phyloP scores from a whole-genome alignment of 2,888 invertebrate genomes.

The Machimus rusticus region DNA sequence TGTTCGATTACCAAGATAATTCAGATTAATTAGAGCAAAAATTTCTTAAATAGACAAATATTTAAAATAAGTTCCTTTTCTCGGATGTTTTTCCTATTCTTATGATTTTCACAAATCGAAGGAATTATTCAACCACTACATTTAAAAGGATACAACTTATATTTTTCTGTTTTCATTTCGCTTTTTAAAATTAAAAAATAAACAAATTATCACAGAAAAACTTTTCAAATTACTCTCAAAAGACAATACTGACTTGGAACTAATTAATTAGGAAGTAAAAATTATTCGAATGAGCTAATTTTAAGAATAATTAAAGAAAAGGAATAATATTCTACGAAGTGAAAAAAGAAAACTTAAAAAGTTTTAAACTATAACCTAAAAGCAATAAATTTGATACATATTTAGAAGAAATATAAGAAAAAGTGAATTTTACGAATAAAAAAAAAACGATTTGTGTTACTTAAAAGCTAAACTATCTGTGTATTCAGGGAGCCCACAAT shows the following conservation, averaged over 20 bases:
- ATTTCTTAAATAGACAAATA: neutral
- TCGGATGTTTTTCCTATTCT: too few relatives aligned
- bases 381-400: conserved; percentile 41
- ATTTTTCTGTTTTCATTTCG: conserved; percentile 36
- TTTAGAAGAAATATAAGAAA: conserved; percentile 10
- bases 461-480: conserved; percentile 7
- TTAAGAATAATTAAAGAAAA: conserved; percentile 16
- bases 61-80: too few relatives aligned
- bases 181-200: neutral
- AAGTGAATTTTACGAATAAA: conserved; percentile 20
- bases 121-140: conserved; percentile 11
- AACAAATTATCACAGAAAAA: neutral
- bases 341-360: conserved; percentile 5
- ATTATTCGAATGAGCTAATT: conserved; percentile 17
- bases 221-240: conserved; percentile 38
- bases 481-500: conserved; percentile 34
- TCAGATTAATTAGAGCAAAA: neutral
- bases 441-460: conserved; percentile 24
- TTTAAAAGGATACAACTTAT: conserved; percentile 16
- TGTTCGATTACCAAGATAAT: too few relatives aligned
- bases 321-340: conserved; percentile 14
- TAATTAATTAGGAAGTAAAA: conserved; percentile 11
- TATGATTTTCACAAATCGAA: too few relatives aligned
- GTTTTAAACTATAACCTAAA: conserved; percentile 32
- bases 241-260: conserved; percentile 40